A percentile compares a stretch with the other conserved stretches of the same genome.
phyloP scores from a whole-genome alignment of 2,888 invertebrate species.

The Synergus umbraculus region DNA sequence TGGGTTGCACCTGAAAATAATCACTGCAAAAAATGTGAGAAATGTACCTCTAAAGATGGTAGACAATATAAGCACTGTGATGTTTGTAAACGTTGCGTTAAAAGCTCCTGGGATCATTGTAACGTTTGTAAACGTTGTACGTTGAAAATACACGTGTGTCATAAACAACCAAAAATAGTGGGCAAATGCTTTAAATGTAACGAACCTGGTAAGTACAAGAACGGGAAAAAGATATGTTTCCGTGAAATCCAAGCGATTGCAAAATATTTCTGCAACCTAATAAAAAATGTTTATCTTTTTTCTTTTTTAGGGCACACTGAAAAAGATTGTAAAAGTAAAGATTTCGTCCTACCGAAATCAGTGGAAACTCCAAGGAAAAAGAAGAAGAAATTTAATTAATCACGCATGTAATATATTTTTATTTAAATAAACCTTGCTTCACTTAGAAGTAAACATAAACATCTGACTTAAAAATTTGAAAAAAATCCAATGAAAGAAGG shows the following conservation, averaged over 20 bases:
- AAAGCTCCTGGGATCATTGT: conserved; percentile 91
- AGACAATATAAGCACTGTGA: conserved; percentile 84
- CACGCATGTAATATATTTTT: background rate
- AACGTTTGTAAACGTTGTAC: conserved; percentile 84
- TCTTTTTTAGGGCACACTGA: background rate
- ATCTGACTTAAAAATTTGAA: no score
- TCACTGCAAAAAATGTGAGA: conserved; percentile 87
- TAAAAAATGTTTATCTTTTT: background rate
- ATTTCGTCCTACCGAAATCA: background rate
- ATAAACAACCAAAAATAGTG: conserved; percentile 65
- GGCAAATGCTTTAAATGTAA: conserved; percentile 69
- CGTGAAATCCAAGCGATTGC: no score
- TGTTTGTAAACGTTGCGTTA: conserved; percentile 86
- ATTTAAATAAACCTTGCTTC: no score
- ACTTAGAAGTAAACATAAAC: no score
- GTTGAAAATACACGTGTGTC: conserved; percentile 79
- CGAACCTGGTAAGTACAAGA: conserved; percentile 57
- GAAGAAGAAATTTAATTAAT: background rate
- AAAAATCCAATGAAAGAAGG: no score
- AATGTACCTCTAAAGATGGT: conserved; percentile 87
- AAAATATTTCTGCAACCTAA: background rate
- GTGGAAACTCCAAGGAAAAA: background rate
- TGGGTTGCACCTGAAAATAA: conserved; percentile 84
- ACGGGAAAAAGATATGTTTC: no score
- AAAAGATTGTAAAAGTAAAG: background rate